These are phyloP conservation scores for Isoperla grammatica DNA, from an alignment of 2,888 invertebrate genomes.

Conservation along the genomic window DNA sequence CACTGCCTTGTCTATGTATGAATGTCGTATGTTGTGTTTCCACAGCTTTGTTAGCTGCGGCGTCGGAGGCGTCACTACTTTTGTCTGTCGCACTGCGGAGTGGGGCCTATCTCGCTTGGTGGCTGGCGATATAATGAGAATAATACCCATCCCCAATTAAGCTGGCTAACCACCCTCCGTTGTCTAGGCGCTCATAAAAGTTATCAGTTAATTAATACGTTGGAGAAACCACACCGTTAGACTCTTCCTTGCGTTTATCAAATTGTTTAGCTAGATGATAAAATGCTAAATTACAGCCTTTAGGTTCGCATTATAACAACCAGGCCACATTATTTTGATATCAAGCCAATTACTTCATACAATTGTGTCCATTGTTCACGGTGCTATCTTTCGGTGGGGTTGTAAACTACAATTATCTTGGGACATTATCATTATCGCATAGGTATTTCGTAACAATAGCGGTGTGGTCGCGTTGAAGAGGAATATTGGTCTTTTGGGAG, in stretches of 20 bases:
- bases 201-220: slow-evolving; percentile 30
- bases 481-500: slow-evolving; percentile 1
- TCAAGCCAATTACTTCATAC: slow-evolving; percentile 3
- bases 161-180: slow-evolving; percentile 22
- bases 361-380: slow-evolving; percentile 1
- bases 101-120: neutral
- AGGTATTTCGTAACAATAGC: neutral
- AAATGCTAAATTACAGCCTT: neutral
- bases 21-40: no score
- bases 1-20: no score
- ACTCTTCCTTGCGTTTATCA: neutral
- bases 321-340: neutral
- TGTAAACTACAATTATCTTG: slow-evolving; percentile 2
- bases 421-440: neutral
- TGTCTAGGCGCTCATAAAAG: slow-evolving; percentile 27
- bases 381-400: neutral
- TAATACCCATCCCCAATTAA: slow-evolving; percentile 31
- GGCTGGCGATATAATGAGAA: slow-evolving; percentile 23
- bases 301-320: neutral
- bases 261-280: neutral
- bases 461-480: neutral
- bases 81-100: neutral
- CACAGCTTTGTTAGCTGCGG: no score
- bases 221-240: neutral
- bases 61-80: neutral